These are phyloP conservation scores for Helicoverpa armigera DNA, from an alignment of 1,140 invertebrate species.

Conservation along the genomic window DNA sequence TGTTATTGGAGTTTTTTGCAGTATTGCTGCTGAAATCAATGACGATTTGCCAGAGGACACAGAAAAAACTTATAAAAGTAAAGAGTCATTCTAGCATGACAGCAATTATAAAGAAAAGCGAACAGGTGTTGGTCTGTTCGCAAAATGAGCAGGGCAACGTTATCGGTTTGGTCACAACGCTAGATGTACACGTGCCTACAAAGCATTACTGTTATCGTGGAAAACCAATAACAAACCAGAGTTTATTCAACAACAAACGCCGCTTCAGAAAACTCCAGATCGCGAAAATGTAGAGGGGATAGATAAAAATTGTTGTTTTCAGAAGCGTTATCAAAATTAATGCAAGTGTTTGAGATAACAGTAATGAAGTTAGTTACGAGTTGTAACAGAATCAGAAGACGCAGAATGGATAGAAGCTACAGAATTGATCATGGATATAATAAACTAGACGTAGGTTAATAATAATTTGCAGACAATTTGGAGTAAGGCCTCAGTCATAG, in stretches of 20 bases:
- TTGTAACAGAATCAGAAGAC: background rate
- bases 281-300: slow-evolving; percentile 20
- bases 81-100: slow-evolving; percentile 36
- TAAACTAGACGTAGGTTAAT: slow-evolving; percentile 38
- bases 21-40: background rate
- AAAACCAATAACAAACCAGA: slow-evolving; percentile 61
- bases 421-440: slow-evolving; percentile 26
- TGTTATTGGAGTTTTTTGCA: no score
- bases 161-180: slow-evolving; percentile 63
- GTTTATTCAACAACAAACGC: slow-evolving; percentile 55
- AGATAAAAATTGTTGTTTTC: slow-evolving; percentile 26
- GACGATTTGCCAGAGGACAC: slow-evolving; percentile 33
- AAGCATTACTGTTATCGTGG: slow-evolving; percentile 56
- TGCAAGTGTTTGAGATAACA: slow-evolving; percentile 12
- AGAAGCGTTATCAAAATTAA: slow-evolving; percentile 39
- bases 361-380: background rate
- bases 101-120: slow-evolving; percentile 42
- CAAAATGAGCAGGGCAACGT: slow-evolving; percentile 53
- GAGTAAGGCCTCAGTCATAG: slow-evolving; percentile 25
- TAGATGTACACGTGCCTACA: slow-evolving; percentile 61
- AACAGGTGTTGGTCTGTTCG: slow-evolving; percentile 55
- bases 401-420: background rate
- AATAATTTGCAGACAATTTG: slow-evolving; percentile 21
- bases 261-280: slow-evolving; percentile 54
- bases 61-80: slow-evolving; percentile 16